phyloP scores from a whole-genome alignment of 2,797 vertebrate species.

The Amniataba percoides region DNA sequence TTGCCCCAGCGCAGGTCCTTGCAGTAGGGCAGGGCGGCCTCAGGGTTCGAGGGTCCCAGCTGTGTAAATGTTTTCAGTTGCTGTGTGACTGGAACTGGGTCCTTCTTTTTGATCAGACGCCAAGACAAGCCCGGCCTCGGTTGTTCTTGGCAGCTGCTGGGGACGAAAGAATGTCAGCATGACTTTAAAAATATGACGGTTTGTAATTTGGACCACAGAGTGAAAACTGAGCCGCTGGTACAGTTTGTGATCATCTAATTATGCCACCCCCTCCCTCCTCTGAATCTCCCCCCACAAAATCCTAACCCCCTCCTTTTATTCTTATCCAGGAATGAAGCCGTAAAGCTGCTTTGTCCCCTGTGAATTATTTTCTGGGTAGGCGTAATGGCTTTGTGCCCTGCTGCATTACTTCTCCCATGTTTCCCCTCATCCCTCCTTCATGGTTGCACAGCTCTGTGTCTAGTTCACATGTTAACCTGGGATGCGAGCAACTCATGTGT shows the following conservation, averaged over 20 bases:
- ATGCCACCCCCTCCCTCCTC: constrained; percentile 76
- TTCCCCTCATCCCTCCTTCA: constrained; percentile 73
- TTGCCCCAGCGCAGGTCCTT: constrained; percentile 74
- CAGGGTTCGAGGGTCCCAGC: constrained; percentile 92
- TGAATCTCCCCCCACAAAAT: constrained; percentile 63
- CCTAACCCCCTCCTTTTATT: constrained; percentile 82
- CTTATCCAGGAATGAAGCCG: constrained; percentile 87
- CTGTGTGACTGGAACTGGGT: constrained; percentile 92
- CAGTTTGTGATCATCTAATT: constrained; percentile 91
- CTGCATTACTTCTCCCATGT: constrained; percentile 75
- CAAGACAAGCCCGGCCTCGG: constrained; percentile 93
- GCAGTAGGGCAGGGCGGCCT: constrained; percentile 87
- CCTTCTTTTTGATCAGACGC: constrained; percentile 92
- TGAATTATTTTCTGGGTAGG: constrained; percentile 83
- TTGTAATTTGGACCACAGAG: constrained; percentile 92
- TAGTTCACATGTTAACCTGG: constrained; percentile 61
- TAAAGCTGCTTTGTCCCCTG: constrained; percentile 79
- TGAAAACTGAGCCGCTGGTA: constrained; percentile 91
- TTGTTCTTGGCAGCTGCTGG: constrained; percentile 96
- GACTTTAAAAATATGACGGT: constrained; percentile 95
- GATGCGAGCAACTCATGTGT: constrained; percentile 51
- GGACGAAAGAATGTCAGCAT: constrained; percentile 96
- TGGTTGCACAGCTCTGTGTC: constrained; percentile 63
- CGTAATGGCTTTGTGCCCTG: constrained; percentile 80
- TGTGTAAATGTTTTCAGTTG: constrained; percentile 99